phyloP scores from a whole-genome alignment of 2,797 vertebrate genomes.

The Takifugu ocellatus region DNA sequence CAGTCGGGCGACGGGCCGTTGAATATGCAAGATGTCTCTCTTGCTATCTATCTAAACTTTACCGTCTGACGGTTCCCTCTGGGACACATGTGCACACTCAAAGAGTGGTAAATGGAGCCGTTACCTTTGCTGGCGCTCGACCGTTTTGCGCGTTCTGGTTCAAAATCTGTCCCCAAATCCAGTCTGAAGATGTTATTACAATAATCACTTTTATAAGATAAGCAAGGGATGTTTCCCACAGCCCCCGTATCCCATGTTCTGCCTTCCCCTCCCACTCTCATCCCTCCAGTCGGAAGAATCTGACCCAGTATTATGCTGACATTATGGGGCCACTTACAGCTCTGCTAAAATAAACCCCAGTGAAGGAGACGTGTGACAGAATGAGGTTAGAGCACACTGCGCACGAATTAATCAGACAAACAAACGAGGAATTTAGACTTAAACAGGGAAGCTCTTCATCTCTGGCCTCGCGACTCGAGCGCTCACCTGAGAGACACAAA shows the following conservation, averaged over 20 bases:
- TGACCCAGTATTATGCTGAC: slow-evolving; percentile 77
- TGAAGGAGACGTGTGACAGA: slow-evolving; percentile 71
- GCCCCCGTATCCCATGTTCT: slow-evolving; percentile 38
- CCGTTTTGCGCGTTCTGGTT: too few relatives aligned
- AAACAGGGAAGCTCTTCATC: slow-evolving; percentile 42
- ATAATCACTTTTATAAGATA: slow-evolving; percentile 66
- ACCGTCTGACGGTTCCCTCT: slow-evolving; percentile 39
- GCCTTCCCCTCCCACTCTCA: slow-evolving; percentile 45
- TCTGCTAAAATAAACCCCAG: slow-evolving; percentile 71
- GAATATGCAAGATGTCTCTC: slow-evolving; percentile 77
- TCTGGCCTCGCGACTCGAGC: slow-evolving; percentile 19
- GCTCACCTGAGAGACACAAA: neutral
- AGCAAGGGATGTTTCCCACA: slow-evolving; percentile 67
- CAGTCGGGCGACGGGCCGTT: slow-evolving; percentile 73
- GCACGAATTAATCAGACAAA: slow-evolving; percentile 73
- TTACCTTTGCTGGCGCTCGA: neutral
- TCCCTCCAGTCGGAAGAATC: slow-evolving; percentile 63
- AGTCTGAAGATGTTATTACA: slow-evolving; percentile 72
- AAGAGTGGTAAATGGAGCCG: slow-evolving; percentile 17
- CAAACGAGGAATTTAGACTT: slow-evolving; percentile 69
- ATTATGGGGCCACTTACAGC: slow-evolving; percentile 74
- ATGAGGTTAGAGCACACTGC: slow-evolving; percentile 61
- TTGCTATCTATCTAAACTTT: slow-evolving; percentile 54
- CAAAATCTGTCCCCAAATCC: slow-evolving; percentile 51
- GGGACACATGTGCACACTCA: slow-evolving; percentile 12